These are phyloP conservation scores for Tetragonula clypearis DNA, from an alignment of 1,140 invertebrate species.

Conservation along the genomic window DNA sequence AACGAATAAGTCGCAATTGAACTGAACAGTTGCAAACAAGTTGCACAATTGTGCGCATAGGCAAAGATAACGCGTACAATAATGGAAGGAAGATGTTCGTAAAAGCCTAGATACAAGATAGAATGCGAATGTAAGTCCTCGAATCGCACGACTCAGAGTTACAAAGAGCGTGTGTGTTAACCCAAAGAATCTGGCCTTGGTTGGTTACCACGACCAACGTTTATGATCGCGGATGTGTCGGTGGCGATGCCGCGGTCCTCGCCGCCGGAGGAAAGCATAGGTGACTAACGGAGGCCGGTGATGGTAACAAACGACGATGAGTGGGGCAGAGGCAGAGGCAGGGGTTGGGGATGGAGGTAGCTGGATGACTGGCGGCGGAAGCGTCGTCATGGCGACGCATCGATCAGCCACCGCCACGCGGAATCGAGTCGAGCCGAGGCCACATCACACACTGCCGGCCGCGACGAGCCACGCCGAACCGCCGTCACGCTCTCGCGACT, in stretches of 20 bases:
- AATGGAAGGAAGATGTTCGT: too few species aligned
- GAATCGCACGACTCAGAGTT: too few species aligned
- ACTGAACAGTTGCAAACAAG: too few species aligned
- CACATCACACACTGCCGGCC: conserved; percentile 64
- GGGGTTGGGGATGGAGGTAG: conserved; percentile 74
- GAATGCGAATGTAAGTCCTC: too few species aligned
- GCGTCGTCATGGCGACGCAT: conserved; percentile 83
- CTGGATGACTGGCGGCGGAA: conserved; percentile 82
- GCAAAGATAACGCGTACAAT: too few species aligned
- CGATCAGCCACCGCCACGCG: conserved; percentile 80
- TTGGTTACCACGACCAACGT: background rate
- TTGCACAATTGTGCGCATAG: too few species aligned
- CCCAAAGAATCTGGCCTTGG: background rate
- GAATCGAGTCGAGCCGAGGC: conserved; percentile 72
- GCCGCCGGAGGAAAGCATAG: conserved; percentile 44
- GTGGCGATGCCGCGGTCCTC: conserved; percentile 23
- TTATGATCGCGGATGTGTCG: conserved; percentile 16
- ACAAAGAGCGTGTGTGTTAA: too few species aligned
- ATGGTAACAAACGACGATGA: conserved; percentile 67
- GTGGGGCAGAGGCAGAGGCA: conserved; percentile 42
- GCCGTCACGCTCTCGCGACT: background rate
- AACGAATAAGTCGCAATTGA: too few species aligned
- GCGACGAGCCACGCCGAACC: conserved; percentile 4
- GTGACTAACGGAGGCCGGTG: conserved; percentile 56
- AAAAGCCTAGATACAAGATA: too few species aligned